phyloP scores from a whole-genome alignment of 2,888 invertebrate species.

The Hirudinaria manillensis region DNA sequence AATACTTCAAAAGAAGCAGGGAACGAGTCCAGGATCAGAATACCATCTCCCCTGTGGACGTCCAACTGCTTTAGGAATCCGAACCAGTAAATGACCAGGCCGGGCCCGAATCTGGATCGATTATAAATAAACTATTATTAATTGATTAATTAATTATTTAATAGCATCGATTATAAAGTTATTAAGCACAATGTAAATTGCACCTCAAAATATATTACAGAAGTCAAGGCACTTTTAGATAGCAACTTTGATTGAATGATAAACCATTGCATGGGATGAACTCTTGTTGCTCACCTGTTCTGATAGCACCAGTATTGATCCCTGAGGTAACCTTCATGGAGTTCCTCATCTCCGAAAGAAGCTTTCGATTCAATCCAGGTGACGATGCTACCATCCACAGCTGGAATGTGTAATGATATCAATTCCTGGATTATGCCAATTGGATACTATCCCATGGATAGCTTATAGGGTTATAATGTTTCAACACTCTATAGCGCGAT shows the following conservation, averaged over 20 bases:
- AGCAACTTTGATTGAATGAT: no score
- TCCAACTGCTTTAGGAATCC: slow-evolving; percentile 62
- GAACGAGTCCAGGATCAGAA: slow-evolving; percentile 48
- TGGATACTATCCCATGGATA: neutral
- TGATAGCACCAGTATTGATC: slow-evolving; percentile 82
- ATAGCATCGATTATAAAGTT: neutral
- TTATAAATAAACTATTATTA: neutral
- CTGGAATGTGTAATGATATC: slow-evolving; percentile 47
- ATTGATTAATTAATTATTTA: neutral
- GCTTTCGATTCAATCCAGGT: slow-evolving; percentile 97
- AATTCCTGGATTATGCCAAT: neutral
- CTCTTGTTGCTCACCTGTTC: slow-evolving; percentile 59
- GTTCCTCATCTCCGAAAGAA: slow-evolving; percentile 77
- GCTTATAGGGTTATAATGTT: neutral
- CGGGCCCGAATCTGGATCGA: slow-evolving; percentile 75
- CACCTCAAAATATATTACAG: no score
- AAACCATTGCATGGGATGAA: no score
- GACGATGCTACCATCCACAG: slow-evolving; percentile 74
- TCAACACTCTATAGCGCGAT: no score
- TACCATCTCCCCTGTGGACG: slow-evolving; percentile 48
- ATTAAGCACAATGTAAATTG: no score
- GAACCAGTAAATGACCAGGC: slow-evolving; percentile 91
- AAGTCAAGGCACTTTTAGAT: no score
- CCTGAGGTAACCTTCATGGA: slow-evolving; percentile 73
- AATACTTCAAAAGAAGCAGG: slow-evolving; percentile 41